A percentile compares a stretch with the other conserved stretches of the same genome.
Evolutionary conservation across 2,888 invertebrate species (phyloP).

Genomic region (Patella caerulea): DNA sequence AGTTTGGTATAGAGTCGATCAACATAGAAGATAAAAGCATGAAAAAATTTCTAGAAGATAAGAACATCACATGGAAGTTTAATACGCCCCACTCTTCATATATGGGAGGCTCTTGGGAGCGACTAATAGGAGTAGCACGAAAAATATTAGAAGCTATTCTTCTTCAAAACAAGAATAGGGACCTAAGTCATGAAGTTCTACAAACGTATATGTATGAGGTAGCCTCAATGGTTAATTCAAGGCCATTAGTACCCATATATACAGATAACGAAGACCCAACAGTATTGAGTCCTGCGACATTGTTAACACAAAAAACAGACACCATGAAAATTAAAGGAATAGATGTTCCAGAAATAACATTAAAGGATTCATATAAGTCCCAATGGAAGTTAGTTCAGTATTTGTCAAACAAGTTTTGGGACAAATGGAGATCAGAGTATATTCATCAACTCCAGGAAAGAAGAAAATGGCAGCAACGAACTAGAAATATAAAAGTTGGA

Average conservation of each 20-base stretch:
- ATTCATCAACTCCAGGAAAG: conserved; percentile 14
- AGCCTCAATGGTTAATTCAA: conserved; percentile 35
- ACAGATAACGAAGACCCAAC: conserved; percentile 34
- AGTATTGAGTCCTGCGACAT: conserved; percentile 30
- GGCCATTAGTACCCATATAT: conserved; percentile 34
- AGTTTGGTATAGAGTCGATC: not conserved
- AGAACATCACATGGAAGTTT: conserved; percentile 30
- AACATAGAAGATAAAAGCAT: conserved; percentile 6
- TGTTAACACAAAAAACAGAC: conserved; percentile 34
- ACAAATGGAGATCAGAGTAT: conserved; percentile 30
- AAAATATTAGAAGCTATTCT: conserved; percentile 29
- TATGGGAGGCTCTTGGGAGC: conserved; percentile 37
- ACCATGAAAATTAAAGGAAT: not conserved
- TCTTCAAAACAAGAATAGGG: too few species aligned
- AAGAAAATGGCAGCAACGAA: conserved; percentile 18
- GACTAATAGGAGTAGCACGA: conserved; percentile 35
- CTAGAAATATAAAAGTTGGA: conserved; percentile 14
- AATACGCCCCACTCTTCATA: conserved; percentile 38
- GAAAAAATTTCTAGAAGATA: not conserved
- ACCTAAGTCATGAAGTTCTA: conserved; percentile 31
- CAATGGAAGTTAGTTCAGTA: conserved; percentile 39
- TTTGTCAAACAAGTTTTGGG: conserved; percentile 36
- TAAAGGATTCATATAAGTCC: conserved; percentile 29
- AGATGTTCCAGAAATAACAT: not conserved
- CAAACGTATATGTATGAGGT: conserved; percentile 40